Evolutionary conservation across 2,797 vertebrate genomes (phyloP), one percentile per base, ranked within the genome.

Genomic region (Neosalanx taihuensis): DNA sequence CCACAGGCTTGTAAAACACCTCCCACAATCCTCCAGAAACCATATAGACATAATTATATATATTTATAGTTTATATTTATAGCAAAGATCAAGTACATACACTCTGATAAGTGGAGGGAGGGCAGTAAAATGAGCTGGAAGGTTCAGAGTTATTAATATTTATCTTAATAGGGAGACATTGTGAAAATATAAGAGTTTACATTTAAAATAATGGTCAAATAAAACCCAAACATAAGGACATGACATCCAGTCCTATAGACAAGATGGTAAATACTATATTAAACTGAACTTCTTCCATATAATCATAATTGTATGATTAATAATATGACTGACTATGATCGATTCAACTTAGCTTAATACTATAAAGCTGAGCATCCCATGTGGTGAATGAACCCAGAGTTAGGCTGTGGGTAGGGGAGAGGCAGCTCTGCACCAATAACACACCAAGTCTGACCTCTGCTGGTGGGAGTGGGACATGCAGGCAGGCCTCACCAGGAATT

Each of bases 21-120:
- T 80, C 68, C 79, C 78, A 84, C 78, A 76, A 75, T 78, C 58
- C 63, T 77, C 69, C 69, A 74, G 9, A 83, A 84, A 79, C 72
- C 59, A 73, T 83, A 80, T 81, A 86, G 53, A 76, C 59, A 74
- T 77, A 85, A 83, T 78, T 81, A 75, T 66, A 74, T 61, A 4
- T 51, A 46, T 46, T 46, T 46, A 41, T 41, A 12, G 7, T 41
- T 41, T 41, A 41, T 41, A 41, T 41, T 41, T 41, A 46, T 46
- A 73, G 57, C 62, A 73, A 73, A 10, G 59, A 49, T 46, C 53
- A 66, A 72, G 60, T 61, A 79, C 66, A 62, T 70, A 64, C 69
- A 79, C 62, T 59, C 49, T 64, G 63, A 5, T 53, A 67, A 20
- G n/a, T 67, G 15, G 15, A n/a, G 18, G 51, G 6, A 5, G 3